These are phyloP conservation scores for Oikopleura vanhoeffeni DNA, from an alignment of 23 tunicate genomes.

Conservation along the genomic window DNA sequence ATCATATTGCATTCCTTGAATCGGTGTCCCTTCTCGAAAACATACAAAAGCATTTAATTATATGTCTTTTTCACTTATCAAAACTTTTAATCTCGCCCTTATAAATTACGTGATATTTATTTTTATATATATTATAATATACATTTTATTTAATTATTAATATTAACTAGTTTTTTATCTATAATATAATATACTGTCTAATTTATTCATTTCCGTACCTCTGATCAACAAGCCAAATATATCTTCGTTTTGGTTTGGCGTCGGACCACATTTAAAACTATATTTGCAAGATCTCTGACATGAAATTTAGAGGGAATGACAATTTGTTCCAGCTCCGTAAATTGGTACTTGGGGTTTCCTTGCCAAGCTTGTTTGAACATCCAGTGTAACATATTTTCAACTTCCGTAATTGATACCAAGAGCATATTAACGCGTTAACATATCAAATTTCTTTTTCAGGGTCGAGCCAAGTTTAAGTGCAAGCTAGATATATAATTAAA, in stretches of 20 bases:
- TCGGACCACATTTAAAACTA: neutral
- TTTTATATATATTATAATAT: too few species aligned
- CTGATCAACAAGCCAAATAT: conserved; percentile 76
- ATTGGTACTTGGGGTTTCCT: conserved; percentile 65
- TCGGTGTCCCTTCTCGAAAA: too few species aligned
- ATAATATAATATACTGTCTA: too few species aligned
- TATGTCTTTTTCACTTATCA: too few species aligned
- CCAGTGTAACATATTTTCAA: conserved; percentile 81
- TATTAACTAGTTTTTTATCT: too few species aligned
- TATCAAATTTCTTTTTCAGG: neutral
- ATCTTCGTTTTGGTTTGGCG: conserved; percentile 40
- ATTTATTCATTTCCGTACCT: too few species aligned
- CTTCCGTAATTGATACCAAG: conserved; percentile 65
- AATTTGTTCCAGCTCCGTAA: conserved; percentile 90
- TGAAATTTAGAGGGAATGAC: conserved; percentile 76
- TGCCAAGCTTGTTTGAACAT: conserved; percentile 88
- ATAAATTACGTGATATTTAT: too few species aligned
- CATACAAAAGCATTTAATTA: too few species aligned
- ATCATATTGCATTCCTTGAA: too few species aligned
- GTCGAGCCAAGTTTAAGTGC: neutral
- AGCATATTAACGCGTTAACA: conserved; percentile 26
- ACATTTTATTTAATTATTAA: too few species aligned
- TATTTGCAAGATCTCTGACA: conserved; percentile 45
- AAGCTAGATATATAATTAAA: neutral
- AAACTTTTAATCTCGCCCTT: too few species aligned